A percentile compares a stretch with the other conserved stretches of the same genome.
These are phyloP conservation scores for Hyalella azteca DNA, from an alignment of 2,888 invertebrate species.

Conservation along the genomic window DNA sequence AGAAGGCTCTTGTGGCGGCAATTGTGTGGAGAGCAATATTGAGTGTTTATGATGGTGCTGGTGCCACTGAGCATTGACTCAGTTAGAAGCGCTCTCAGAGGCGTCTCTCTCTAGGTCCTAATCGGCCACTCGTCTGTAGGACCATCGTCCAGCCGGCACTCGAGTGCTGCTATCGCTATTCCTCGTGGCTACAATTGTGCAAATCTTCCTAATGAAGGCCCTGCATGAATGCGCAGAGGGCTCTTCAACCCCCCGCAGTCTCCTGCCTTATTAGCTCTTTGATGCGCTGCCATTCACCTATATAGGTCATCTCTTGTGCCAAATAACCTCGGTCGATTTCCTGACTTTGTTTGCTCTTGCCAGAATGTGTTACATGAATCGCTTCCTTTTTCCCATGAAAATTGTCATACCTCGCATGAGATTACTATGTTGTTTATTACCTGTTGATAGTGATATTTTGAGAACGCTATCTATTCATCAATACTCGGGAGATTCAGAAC, in stretches of 20 bases:
- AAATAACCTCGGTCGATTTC: background rate
- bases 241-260: background rate
- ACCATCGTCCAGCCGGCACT: background rate
- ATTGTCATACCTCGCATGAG: too few relatives aligned
- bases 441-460: too few relatives aligned
- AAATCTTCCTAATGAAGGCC: slow-evolving; percentile 1
- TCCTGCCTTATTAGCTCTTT: background rate
- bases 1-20: background rate
- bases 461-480: too few relatives aligned
- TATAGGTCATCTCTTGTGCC: background rate
- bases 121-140: slow-evolving; percentile 27
- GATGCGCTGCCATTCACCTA: background rate
- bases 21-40: background rate
- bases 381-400: too few relatives aligned
- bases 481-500: too few relatives aligned
- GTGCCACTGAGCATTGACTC: background rate
- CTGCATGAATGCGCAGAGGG: background rate
- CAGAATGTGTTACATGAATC: too few relatives aligned
- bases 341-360: too few relatives aligned
- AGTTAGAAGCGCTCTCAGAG: background rate
- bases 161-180: slow-evolving; percentile 2
- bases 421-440: background rate
- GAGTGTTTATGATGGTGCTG: background rate
- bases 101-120: background rate
- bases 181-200: background rate